These are phyloP conservation scores for Morone chrysops DNA, from an alignment of 2,113 vertebrate genomes.

Conservation along the genomic window DNA sequence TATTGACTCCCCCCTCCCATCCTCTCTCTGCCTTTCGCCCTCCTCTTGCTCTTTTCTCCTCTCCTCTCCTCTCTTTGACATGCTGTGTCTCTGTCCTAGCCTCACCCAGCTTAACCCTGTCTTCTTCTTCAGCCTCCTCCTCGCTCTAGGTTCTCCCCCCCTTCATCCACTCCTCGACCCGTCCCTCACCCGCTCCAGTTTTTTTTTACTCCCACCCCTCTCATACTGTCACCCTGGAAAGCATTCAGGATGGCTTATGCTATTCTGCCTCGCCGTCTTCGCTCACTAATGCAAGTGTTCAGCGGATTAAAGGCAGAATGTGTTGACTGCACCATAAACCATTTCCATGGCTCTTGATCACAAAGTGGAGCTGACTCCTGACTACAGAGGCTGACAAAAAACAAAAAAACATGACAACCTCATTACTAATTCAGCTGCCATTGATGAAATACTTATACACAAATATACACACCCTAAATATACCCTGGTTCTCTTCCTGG, in stretches of 20 bases:
- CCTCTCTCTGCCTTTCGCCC: conserved; percentile 24
- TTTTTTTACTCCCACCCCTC: background rate
- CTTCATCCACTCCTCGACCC: conserved; percentile 47
- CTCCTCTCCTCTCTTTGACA: conserved; percentile 62
- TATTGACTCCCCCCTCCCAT: conserved; percentile 23
- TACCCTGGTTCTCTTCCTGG: conserved; percentile 9
- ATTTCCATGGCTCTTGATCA: conserved; percentile 73
- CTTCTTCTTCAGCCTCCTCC: conserved; percentile 26
- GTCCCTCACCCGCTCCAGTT: conserved; percentile 54
- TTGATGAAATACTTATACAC: conserved; percentile 42
- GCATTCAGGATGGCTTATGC: conserved; percentile 62
- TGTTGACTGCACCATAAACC: conserved; percentile 59
- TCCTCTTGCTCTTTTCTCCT: conserved; percentile 25
- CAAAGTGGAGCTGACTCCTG: conserved; percentile 48
- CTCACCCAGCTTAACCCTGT: conserved; percentile 61
- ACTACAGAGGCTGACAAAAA: conserved; percentile 40
- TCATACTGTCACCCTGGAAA: conserved; percentile 58
- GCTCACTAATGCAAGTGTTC: conserved; percentile 62
- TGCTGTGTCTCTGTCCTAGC: conserved; percentile 47
- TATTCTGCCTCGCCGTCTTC: conserved; percentile 52
- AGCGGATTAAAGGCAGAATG: conserved; percentile 70
- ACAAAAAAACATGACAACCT: conserved; percentile 29
- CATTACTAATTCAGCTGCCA: conserved; percentile 45
- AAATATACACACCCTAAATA: conserved; percentile 34
- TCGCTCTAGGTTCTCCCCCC: conserved; percentile 24